These are phyloP conservation scores for Amphiprion ocellaris DNA, from an alignment of 2,113 vertebrate genomes.

Conservation along the genomic window DNA sequence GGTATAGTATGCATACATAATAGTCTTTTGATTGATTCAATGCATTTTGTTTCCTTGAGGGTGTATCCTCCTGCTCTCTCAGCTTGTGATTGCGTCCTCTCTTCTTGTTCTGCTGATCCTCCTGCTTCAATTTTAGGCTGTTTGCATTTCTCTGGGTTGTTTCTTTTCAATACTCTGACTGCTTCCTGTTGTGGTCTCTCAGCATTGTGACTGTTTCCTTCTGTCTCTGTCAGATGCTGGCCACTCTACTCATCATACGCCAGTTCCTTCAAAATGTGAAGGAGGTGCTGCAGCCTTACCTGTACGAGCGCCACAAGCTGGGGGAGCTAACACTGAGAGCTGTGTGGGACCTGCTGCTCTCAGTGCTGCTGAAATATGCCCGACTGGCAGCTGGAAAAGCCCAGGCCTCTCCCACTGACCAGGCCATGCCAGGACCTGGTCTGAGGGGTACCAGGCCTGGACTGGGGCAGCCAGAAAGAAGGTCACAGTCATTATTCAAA, in stretches of 20 bases:
- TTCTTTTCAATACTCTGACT: not conserved
- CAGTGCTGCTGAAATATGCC: constrained; percentile 85
- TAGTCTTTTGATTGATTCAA: constrained; percentile 11
- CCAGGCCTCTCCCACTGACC: constrained; percentile 68
- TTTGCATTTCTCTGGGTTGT: not conserved
- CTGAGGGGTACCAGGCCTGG: constrained; percentile 72
- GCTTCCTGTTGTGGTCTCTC: not conserved
- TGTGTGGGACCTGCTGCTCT: constrained; percentile 86
- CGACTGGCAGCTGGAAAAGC: constrained; percentile 75
- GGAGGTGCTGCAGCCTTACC: constrained; percentile 95
- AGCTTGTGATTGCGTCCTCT: not conserved
- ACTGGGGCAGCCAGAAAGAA: constrained; percentile 70
- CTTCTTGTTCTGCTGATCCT: not conserved
- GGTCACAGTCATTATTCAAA: constrained; percentile 48
- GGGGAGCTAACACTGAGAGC: constrained; percentile 87
- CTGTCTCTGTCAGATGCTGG: constrained; percentile 89
- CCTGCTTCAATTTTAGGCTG: not conserved
- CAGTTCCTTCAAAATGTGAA: constrained; percentile 96
- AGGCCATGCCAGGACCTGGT: constrained; percentile 71
- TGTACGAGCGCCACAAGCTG: constrained; percentile 91
- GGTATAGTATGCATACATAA: constrained; percentile 18
- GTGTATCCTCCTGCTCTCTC: not conserved
- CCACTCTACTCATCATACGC: constrained; percentile 95
- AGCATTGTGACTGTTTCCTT: not conserved
- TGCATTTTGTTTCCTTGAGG: not conserved